Base-by-base conservation (phyloP, 2,888 invertebrate species). In the Chrysomela aeneicollis region DNA sequence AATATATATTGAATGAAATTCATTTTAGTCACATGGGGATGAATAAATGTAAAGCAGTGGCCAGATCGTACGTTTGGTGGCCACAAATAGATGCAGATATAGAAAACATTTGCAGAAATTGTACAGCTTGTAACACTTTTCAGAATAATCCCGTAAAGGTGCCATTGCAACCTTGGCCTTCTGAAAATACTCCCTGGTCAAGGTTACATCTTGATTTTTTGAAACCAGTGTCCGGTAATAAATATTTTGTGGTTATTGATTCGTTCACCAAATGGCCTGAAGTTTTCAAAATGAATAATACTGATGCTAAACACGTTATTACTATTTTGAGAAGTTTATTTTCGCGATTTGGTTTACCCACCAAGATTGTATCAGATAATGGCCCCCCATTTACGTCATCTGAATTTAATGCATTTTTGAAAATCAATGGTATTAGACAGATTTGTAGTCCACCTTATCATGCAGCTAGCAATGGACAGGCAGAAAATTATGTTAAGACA, bases 311-410 rank as follows among this genome's bases (percentile, higher is more conserved):
- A 15, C 1, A n/a, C 21, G 26, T 50, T 17, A 58, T 58, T 10
- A 10, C 1, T 19, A 21, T 58, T 26, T 32, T 73, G 21, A 49
- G 62, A 18, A 15, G 18, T 9, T 15, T 47, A n/a, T 74, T 75
- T 73, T 60, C 73, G 32, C 65, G 73, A 26, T 77, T 73, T 71
- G 74, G 76, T 0, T 68, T 77, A 18, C 77, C 76, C 8, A 66
- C 66, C 8, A 46, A 35, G 0, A n/a, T n/a, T n/a, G n/a, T n/a
- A n/a, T n/a, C n/a, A n/a, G n/a, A n/a, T n/a, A n/a, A n/a, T n/a
- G n/a, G 73, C 8, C 64, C 70, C 0, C 61, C 68, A 12, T 76
- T 74, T 63, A 59, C 64, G 6, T 76, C 75, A n/a, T 51, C 60
- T 37, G 72, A 73, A 59, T 73, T 77, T 50, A 17, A 22, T 30